Base-by-base conservation (phyloP, 2,797 vertebrate species). In the Anabacerthia variegaticeps region DNA sequence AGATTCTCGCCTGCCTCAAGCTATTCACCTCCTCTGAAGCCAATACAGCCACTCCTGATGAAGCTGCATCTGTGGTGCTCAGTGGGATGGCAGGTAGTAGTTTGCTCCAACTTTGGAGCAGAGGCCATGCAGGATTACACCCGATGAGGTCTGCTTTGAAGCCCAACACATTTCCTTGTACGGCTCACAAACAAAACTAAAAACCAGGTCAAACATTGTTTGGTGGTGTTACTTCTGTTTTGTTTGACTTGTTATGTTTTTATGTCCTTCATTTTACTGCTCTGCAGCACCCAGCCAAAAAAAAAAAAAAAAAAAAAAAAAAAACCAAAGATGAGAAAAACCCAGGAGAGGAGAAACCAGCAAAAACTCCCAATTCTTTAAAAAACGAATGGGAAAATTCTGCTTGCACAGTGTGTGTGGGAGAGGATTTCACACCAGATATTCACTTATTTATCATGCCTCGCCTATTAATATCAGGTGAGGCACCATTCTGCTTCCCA, bases 371-470 rank as follows among this genome's bases (percentile, higher is more conserved):
- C 9, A 83, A 78, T 65, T 94, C 22, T 56, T 78, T 75, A 39
- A 62, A 91, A 77, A 91, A 77, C 3, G 1, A 88, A 92, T 19
- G 41, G 26, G 39, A 84, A 95, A 89, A 94, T 82, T 87, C 37
- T 90, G 32, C 59, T 67, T 55, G 49, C 7, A 71, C 30, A 22
- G 56, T 7, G 34, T 24, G 27, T 41, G 28, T 9, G 30, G 48
- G 61, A 44, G 63, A 62, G 34, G 46, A 88, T 78, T 89, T 92
- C 76, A 84, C 28, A 68, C 32, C 44, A 89, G 62, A 77, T 89
- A 93, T 36, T 86, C 65, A 88, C 44, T 95, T 92, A 92, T 93
- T 96, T 94, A 94, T 93, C 66, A 72, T 22, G 76, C 62, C 80
- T 93, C 0, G 5, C 73, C 89, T 92, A 54, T 69, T 75, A 92